Evolutionary conservation across 30 jellyfish, hydroid and myxozoan species (phyloP), one percentile per base, ranked within the genome.

Genomic region (Turritopsis dohrnii): DNA sequence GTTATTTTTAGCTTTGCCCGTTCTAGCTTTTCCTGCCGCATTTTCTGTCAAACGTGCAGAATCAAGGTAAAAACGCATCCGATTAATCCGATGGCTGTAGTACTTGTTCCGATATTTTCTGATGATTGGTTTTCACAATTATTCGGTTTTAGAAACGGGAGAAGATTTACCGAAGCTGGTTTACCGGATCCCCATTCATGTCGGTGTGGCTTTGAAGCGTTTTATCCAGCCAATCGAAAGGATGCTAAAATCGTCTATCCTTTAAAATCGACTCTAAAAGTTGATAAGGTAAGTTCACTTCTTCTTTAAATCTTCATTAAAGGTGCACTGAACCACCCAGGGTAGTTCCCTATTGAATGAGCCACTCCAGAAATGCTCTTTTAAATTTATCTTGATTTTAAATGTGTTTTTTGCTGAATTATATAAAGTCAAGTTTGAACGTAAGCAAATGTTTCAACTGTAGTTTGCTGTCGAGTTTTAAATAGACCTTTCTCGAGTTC

Each of bases 261-360:
- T 0, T 84, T 92, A 17, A 81, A 90, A 24, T 87, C 97, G 5
- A 74, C 87, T 20, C 54, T 92, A 41, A 92, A 88, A 54, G 88
- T 92, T 29, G 97, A 92, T 75, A 84, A 92, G 97, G 97, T 92
- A 69, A 7, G n/a, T n/a, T n/a, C n/a, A n/a, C n/a, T n/a, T n/a
- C n/a, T n/a, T n/a, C n/a, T n/a, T n/a, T n/a, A n/a, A n/a, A n/a
- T n/a, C n/a, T n/a, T n/a, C n/a, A n/a, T n/a, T n/a, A n/a, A n/a
- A n/a, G n/a, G n/a, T n/a, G n/a, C n/a, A n/a, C n/a, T n/a, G n/a
- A n/a, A n/a, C n/a, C n/a, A n/a, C n/a, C n/a, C n/a, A n/a, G n/a
- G n/a, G n/a, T n/a, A n/a, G n/a, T n/a, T n/a, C n/a, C n/a, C n/a
- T n/a, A n/a, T n/a, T n/a, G n/a, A n/a, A n/a, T n/a, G n/a, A n/a